Percentiles rank a stretch among this genome's conserved stretches.
These are phyloP conservation scores for Andrena cerasifolii DNA, from an alignment of 1,140 invertebrate species.

Conservation along the genomic window DNA sequence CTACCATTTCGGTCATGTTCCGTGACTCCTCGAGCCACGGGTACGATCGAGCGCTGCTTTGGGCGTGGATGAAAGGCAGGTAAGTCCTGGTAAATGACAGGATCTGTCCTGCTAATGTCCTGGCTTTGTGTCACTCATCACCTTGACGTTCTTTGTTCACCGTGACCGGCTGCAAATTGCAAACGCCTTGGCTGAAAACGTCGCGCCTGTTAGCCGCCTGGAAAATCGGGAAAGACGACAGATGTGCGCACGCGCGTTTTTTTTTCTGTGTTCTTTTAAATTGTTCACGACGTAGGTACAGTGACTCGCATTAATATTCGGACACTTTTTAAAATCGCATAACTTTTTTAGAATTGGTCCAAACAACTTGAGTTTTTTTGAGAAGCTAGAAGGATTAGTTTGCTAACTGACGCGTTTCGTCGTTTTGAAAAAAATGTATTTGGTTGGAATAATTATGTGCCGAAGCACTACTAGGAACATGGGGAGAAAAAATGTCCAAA, in stretches of 20 bases:
- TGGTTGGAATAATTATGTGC: too few relatives aligned
- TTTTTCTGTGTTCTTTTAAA: too few relatives aligned
- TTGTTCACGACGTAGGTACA: too few relatives aligned
- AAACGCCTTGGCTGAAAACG: not conserved
- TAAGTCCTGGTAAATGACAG: slow-evolving; percentile 61
- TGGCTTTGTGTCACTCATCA: slow-evolving; percentile 63
- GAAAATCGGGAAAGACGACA: slow-evolving; percentile 46
- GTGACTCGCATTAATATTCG: too few relatives aligned
- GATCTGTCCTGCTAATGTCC: slow-evolving; percentile 61
- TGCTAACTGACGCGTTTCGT: too few relatives aligned
- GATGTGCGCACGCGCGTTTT: not conserved
- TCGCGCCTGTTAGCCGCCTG: not conserved
- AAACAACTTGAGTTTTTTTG: too few relatives aligned
- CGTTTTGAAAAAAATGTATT: too few relatives aligned
- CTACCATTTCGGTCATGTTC: slow-evolving; percentile 36
- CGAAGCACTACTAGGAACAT: too few relatives aligned
- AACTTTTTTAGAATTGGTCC: too few relatives aligned
- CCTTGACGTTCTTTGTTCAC: slow-evolving; percentile 24
- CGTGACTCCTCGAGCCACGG: slow-evolving; percentile 28
- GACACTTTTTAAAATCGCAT: too few relatives aligned
- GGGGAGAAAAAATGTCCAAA: too few relatives aligned
- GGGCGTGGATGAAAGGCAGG: slow-evolving; percentile 55
- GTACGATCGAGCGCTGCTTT: slow-evolving; percentile 18
- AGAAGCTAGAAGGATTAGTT: too few relatives aligned
- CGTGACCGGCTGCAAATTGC: slow-evolving; percentile 39